A percentile compares a stretch with the other conserved stretches of the same genome.
phyloP scores from a whole-genome alignment of 1,140 invertebrate genomes.

The Manduca sexta region DNA sequence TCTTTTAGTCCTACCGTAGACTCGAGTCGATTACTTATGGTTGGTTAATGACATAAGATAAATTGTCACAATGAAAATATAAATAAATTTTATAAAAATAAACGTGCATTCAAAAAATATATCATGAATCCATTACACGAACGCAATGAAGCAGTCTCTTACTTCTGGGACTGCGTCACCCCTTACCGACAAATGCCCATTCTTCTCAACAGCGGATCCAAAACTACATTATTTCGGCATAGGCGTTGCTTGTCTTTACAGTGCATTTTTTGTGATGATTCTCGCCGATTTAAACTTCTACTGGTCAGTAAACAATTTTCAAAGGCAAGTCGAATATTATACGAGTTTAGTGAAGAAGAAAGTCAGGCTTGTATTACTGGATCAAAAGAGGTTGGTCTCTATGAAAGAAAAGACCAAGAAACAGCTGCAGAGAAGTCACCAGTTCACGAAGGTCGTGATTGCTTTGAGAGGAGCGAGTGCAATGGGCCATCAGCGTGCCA shows the following conservation, averaged over 20 bases:
- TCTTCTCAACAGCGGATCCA: conserved; percentile 31
- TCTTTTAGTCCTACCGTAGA: no score
- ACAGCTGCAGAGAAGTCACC: conserved; percentile 34
- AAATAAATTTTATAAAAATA: conserved; percentile 4
- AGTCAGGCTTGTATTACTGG: conserved; percentile 36
- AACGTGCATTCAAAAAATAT: conserved; percentile 1
- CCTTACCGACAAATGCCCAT: conserved; percentile 42
- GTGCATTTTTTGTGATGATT: conserved; percentile 34
- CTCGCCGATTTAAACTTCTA: conserved; percentile 46
- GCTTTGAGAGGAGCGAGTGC: conserved; percentile 32
- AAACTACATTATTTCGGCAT: conserved; percentile 44
- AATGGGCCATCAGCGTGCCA: no score
- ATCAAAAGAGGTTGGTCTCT: conserved; percentile 37
- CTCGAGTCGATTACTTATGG: no score
- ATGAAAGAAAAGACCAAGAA: conserved; percentile 43
- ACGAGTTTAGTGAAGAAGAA: conserved; percentile 43
- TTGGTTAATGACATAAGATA: no score
- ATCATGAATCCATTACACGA: conserved; percentile 28
- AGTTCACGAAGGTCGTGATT: conserved; percentile 31
- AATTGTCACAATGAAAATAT: neutral
- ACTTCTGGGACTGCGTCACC: conserved; percentile 50
- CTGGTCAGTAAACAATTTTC: conserved; percentile 40
- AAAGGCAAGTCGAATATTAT: conserved; percentile 39
- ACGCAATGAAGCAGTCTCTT: conserved; percentile 23
- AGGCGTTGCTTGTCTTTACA: conserved; percentile 29